Evolutionary conservation across 1,140 invertebrate genomes (phyloP).

Genomic region (Heterodera carotae): DNA sequence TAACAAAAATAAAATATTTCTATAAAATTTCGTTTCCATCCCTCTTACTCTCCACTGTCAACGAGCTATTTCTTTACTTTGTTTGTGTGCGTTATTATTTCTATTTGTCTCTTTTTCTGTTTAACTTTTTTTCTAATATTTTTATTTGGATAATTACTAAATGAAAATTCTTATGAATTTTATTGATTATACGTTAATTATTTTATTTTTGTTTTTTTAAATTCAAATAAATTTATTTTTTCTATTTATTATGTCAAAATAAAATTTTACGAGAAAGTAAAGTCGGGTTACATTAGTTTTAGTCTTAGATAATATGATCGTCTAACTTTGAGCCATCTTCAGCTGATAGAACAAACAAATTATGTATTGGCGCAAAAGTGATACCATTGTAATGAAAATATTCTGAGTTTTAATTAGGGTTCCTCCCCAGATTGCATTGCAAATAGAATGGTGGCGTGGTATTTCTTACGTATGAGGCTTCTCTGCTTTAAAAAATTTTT

Average conservation of each 20-base stretch:
- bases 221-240: slow-evolving; percentile 21
- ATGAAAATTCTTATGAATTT: slow-evolving; percentile 9
- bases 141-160: slow-evolving; percentile 22
- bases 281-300: no score
- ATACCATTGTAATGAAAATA: no score
- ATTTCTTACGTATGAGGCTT: no score
- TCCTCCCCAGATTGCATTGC: no score
- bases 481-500: no score
- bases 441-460: no score
- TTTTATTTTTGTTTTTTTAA: not conserved
- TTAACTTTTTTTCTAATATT: not conserved
- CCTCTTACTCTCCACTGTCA: not conserved
- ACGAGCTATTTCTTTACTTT: slow-evolving; percentile 1
- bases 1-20: slow-evolving; percentile 7
- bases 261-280: no score
- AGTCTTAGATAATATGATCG: no score
- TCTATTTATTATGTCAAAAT: not conserved
- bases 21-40: not conserved
- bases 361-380: no score
- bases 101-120: not conserved
- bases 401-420: no score
- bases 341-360: no score
- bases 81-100: not conserved
- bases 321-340: no score
- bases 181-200: not conserved